A percentile compares a stretch with the other conserved stretches of the same genome.
Conservation (phyloP, 2,888 invertebrate species). For the Cremastinae sp. region DNA sequence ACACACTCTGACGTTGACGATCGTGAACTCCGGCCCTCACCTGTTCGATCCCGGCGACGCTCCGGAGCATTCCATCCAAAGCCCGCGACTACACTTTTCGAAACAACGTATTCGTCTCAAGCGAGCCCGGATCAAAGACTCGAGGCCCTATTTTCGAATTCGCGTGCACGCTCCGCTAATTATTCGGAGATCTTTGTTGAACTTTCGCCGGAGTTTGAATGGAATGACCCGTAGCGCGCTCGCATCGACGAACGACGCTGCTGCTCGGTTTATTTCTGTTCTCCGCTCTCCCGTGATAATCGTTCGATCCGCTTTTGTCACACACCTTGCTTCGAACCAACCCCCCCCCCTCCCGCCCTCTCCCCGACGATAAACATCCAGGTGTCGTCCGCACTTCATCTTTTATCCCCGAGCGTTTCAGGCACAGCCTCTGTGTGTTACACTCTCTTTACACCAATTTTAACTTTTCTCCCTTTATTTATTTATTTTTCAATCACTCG, state of each 20-base stretch:
- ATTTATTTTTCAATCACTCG: constrained; percentile 12
- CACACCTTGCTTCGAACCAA: constrained; percentile 46
- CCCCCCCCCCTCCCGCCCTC: too few relatives aligned
- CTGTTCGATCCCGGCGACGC: too few relatives aligned
- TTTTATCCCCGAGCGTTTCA: constrained; percentile 28
- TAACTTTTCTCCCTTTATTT: not conserved
- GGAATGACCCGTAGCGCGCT: constrained; percentile 27
- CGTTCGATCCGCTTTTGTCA: constrained; percentile 64
- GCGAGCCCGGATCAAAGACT: too few relatives aligned
- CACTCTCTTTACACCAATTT: constrained; percentile 28
- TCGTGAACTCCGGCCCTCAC: too few relatives aligned
- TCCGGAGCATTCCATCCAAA: too few relatives aligned
- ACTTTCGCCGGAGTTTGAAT: not conserved
- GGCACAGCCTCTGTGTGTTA: constrained; percentile 10
- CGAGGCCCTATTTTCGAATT: too few relatives aligned
- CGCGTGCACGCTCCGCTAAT: too few relatives aligned
- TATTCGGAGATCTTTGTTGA: not conserved
- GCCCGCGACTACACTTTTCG: too few relatives aligned
- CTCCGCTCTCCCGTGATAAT: constrained; percentile 67
- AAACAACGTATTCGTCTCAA: too few relatives aligned
- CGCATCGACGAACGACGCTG: constrained; percentile 26
- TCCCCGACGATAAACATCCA: constrained; percentile 44
- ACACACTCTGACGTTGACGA: not conserved
- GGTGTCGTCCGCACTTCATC: constrained; percentile 52
- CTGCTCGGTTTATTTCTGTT: constrained; percentile 65